Base-by-base conservation (phyloP, 2,797 vertebrate genomes). In the Thunnus albacares region DNA sequence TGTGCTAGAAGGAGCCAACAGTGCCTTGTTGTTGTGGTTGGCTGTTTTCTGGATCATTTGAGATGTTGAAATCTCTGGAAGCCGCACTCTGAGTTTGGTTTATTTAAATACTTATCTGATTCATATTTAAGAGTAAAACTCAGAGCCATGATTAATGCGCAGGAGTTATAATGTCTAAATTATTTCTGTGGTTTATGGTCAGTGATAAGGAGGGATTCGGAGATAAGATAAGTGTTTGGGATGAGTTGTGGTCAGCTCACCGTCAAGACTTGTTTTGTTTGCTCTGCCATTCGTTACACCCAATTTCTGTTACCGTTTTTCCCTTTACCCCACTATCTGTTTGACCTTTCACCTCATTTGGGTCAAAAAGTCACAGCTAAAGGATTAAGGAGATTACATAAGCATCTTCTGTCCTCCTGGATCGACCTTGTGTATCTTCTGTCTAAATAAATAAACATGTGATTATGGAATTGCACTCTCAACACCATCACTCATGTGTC, bases 151-250 rank as follows among this genome's bases (percentile, higher is more conserved):
- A 62, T 75, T 81, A 8, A 63, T 60, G 17, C 17, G 20, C 30
- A 63, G 62, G 71, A 82, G 35, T 76, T 59, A 72, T 33, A 57
- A 30, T 5, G 49, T 70, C 33, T 60, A 43, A 75, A 77, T 84
- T 17, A 71, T 77, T 68, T 68, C 66, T 81, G 72, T 62, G 84
- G 74, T 87, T 80, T 83, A 28, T 59, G 71, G 71, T 56, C 18
- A 0, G 45, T 77, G 85, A 84, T 80, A 77, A 71, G 38, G 33
- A 22, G 6, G 28, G 3, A 30, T 30, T 63, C 0, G 2, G 33
- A 82, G 86, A 85, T 84, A 75, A 83, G 82, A 82, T 65, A 74
- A 67, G 14, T 20, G 52, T 35, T 79, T 57, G 30, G 60, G 69
- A 72, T 65, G 67, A 84, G 59, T 55, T 84, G 75, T 59, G 77